Percentiles rank a stretch among this genome's conserved stretches.
Evolutionary conservation across 2,888 invertebrate species (phyloP).

Genomic region (Allolobophora icterica): DNA sequence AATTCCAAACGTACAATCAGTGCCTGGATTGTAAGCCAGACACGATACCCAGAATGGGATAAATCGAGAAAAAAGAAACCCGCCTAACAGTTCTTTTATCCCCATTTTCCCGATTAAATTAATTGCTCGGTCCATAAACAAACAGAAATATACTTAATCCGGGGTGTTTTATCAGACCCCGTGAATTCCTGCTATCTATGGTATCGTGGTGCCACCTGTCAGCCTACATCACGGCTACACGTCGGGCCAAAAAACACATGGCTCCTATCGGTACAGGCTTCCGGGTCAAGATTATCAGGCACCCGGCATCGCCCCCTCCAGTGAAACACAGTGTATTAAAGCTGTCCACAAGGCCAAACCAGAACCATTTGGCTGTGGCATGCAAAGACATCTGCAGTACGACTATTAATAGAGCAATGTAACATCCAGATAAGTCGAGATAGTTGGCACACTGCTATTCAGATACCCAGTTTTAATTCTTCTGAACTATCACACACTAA

Average conservation of each 20-base stretch:
- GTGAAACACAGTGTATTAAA: background rate
- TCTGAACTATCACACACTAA: background rate
- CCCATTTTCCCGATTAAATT: background rate
- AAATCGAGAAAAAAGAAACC: constrained; percentile 7
- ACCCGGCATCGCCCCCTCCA: background rate
- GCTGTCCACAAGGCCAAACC: constrained; percentile 6
- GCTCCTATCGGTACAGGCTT: background rate
- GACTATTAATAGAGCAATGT: background rate
- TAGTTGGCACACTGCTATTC: background rate
- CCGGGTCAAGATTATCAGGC: constrained; percentile 17
- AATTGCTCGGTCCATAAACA: background rate
- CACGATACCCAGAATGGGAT: background rate
- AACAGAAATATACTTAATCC: background rate
- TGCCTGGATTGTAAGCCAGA: background rate
- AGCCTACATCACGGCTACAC: background rate
- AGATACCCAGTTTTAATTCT: background rate
- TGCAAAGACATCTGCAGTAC: background rate
- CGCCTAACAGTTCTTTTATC: background rate
- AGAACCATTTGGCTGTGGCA: background rate
- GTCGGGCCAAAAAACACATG: constrained; percentile 11
- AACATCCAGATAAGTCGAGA: constrained; percentile 9
- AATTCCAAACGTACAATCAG: background rate
- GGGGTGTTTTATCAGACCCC: background rate
- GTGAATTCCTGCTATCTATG: constrained; percentile 11
- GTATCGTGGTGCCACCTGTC: constrained; percentile 2